Conservation (phyloP, 2,888 invertebrate species). For the Acanthosepion lycidas region DNA sequence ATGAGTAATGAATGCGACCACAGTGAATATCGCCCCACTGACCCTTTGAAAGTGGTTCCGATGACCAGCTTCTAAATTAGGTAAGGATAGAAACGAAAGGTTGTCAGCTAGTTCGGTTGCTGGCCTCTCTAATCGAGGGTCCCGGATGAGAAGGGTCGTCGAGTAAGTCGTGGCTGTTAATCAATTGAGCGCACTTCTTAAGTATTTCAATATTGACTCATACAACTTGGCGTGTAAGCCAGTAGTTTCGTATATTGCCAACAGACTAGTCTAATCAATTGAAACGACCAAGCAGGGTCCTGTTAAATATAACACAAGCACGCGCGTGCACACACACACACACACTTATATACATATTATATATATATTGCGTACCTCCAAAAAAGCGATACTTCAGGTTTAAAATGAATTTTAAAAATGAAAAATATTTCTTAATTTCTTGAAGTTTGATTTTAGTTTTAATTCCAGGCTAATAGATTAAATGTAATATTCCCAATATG, state of each 20-base stretch:
- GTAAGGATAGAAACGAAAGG: not conserved
- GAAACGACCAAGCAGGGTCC: not conserved
- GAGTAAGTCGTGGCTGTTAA: not conserved
- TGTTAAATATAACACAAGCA: not conserved
- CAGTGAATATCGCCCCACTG: not conserved
- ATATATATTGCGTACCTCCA: no score
- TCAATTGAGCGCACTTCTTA: not conserved
- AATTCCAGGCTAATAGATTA: no score
- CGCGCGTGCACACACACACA: no score
- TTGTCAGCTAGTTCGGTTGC: not conserved
- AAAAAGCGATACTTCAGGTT: no score
- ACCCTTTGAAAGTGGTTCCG: not conserved
- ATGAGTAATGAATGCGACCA: no score
- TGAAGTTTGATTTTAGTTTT: no score
- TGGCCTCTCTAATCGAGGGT: not conserved
- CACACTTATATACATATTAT: no score
- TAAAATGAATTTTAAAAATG: no score
- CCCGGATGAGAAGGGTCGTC: not conserved
- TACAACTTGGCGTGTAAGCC: not conserved
- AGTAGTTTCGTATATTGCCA: not conserved
- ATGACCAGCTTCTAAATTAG: constrained; percentile 15
- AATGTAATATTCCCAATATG: no score
- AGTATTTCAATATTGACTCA: constrained; percentile 22
- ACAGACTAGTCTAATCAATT: not conserved
- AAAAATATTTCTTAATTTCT: no score